Conservation (phyloP, 2,113 vertebrate genomes). For the Brienomyrus brachyistius region DNA sequence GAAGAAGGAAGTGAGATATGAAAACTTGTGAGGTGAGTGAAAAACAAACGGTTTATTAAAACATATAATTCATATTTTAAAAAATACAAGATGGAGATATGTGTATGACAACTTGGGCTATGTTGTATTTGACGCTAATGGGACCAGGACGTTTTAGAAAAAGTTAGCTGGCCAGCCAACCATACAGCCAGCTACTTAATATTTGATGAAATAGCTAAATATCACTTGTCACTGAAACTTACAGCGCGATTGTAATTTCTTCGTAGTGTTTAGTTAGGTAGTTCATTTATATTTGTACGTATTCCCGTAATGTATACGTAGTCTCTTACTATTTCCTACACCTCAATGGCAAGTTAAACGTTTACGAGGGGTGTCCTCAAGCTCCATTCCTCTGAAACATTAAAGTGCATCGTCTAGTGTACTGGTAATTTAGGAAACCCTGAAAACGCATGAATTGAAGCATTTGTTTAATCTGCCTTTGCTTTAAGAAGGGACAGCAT, state of each 20-base stretch:
- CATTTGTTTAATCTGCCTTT: background rate
- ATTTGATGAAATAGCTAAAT: background rate
- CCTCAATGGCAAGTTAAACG: background rate
- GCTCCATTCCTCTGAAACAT: background rate
- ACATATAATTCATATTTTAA: background rate
- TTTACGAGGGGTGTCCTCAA: background rate
- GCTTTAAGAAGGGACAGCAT: background rate
- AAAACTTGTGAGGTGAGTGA: conserved; percentile 5
- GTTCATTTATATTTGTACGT: background rate
- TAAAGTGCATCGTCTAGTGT: background rate
- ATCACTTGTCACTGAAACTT: background rate
- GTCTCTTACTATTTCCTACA: background rate
- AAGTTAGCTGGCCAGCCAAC: background rate
- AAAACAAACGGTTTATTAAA: background rate
- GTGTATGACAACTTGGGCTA: background rate
- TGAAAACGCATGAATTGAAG: background rate
- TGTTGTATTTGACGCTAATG: background rate
- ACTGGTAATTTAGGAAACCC: background rate
- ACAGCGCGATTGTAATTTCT: background rate
- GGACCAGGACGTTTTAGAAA: background rate
- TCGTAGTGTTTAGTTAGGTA: background rate
- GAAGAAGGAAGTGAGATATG: conserved; percentile 8
- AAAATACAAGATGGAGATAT: background rate
- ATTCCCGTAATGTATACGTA: background rate
- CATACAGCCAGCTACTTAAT: background rate